Evolutionary conservation across 2,888 invertebrate species (phyloP), one percentile per base, ranked within the genome.

Genomic region (Eumerus sabulonum): DNA sequence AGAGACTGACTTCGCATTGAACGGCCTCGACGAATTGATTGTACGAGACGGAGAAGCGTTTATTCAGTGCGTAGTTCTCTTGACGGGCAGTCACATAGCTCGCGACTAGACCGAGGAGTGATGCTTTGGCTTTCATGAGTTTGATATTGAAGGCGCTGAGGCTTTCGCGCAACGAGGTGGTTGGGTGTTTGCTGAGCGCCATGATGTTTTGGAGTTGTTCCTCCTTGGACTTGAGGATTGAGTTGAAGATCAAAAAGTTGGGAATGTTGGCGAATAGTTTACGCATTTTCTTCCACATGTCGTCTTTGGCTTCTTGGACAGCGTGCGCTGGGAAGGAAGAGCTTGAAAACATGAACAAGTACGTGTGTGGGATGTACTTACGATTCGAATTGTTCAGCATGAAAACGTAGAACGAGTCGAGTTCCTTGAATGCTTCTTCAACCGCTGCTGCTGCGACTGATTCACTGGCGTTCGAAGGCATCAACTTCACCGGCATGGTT

Each of bases 131-230:
- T 82, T 87, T 86, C 14, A 88, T 67, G 13, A 88, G 51, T 53
- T 87, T 85, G 0, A 86, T 70, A 27, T 87, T 85, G 60, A 86
- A 88, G 11, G 82, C 77, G 12, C 83, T 81, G 1, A 87, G 63
- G 1, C 83, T 83, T 4, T 85, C 85, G 50, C 77, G 63, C 0
- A 63, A 47, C 0, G 53, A 27, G 1, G 54, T 42, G 5, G 16
- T 64, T 7, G 64, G 68, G 7, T 47, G 59, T 9, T 85, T 86
- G 45, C 85, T 86, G 0, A 88, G 63, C 0, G 82, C 62, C 83
- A 85, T 85, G 1, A 88, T 82, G n/a, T 86, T 77, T 45, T 87
- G 86, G 12, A 88, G 57, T 74, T 88, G 87, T 13, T 87, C 86
- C 38, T 87, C 87, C 60, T 87, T 88, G 1, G 84, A 70, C 17